Percentiles rank a stretch among this genome's conserved stretches.
phyloP scores from a whole-genome alignment of 1,140 invertebrate genomes.

The Drosophila navojoa region DNA sequence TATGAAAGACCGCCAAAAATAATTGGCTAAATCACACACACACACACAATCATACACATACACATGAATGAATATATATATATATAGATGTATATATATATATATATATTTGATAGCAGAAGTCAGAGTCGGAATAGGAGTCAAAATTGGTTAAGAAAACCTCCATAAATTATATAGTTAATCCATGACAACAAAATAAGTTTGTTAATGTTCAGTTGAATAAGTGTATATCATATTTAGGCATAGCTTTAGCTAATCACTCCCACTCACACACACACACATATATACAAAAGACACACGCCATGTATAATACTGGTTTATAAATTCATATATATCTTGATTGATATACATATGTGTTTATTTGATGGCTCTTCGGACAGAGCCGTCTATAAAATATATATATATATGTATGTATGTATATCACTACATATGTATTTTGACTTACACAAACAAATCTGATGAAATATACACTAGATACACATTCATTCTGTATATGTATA shows the following conservation, averaged over 20 bases:
- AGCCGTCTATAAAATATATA: neutral
- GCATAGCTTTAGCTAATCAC: slow-evolving; percentile 58
- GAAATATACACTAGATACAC: too few relatives aligned
- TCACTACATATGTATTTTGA: too few relatives aligned
- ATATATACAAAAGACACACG: slow-evolving; percentile 31
- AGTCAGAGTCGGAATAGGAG: slow-evolving; percentile 10
- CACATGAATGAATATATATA: neutral
- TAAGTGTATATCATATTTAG: slow-evolving; percentile 61
- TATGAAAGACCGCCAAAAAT: slow-evolving; percentile 12
- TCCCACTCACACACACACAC: slow-evolving; percentile 17
- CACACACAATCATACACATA: slow-evolving; percentile 8
- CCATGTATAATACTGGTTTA: neutral
- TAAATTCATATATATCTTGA: slow-evolving; percentile 7
- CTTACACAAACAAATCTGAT: too few relatives aligned
- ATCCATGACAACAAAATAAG: slow-evolving; percentile 33
- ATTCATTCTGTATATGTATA: too few relatives aligned
- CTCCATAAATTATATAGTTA: slow-evolving; percentile 32
- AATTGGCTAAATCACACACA: neutral
- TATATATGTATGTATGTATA: too few relatives aligned
- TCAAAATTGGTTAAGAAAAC: slow-evolving; percentile 20
- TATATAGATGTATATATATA: neutral
- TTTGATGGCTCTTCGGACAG: neutral
- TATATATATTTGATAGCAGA: neutral
- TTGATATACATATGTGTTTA: neutral
- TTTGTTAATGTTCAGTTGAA: slow-evolving; percentile 50